Percentiles rank a stretch among this genome's conserved stretches.
Conservation (phyloP, 2,888 invertebrate genomes). For the Himalopsyche japonica region DNA sequence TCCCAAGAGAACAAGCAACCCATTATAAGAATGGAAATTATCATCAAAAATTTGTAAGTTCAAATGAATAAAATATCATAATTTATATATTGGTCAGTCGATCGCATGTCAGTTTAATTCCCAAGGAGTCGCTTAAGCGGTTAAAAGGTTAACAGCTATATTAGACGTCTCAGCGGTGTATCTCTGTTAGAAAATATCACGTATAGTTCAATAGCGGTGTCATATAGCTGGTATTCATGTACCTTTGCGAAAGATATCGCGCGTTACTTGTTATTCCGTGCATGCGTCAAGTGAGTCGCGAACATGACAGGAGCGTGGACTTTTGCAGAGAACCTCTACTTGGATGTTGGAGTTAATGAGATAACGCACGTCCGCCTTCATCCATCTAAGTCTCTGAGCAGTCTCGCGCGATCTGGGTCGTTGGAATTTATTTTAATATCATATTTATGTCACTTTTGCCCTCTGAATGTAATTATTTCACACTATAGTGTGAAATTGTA, state of each 20-base stretch:
- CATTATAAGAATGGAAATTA: no score
- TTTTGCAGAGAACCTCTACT: background rate
- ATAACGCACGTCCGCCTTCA: slow-evolving; percentile 27
- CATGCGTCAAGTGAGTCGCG: slow-evolving; percentile 22
- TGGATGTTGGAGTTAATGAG: slow-evolving; percentile 25
- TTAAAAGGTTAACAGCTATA: no score
- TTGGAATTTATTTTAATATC: background rate
- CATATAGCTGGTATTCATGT: background rate
- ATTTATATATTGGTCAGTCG: no score
- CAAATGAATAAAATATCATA: no score
- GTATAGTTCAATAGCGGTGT: background rate
- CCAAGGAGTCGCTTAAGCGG: no score
- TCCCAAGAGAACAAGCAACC: no score
- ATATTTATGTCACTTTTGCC: background rate
- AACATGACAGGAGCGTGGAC: background rate
- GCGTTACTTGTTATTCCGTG: slow-evolving; percentile 23
- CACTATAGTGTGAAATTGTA: background rate
- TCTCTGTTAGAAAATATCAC: background rate
- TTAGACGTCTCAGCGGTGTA: background rate
- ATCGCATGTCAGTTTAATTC: no score
- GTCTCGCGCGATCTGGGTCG: background rate
- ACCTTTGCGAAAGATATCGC: slow-evolving; percentile 3
- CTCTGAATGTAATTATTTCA: background rate
- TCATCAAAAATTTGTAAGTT: no score
- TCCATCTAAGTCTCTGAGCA: background rate